Evolutionary conservation across 1,140 invertebrate species (phyloP), one percentile per base, ranked within the genome.

Genomic region (Brachionus plicatilis): DNA sequence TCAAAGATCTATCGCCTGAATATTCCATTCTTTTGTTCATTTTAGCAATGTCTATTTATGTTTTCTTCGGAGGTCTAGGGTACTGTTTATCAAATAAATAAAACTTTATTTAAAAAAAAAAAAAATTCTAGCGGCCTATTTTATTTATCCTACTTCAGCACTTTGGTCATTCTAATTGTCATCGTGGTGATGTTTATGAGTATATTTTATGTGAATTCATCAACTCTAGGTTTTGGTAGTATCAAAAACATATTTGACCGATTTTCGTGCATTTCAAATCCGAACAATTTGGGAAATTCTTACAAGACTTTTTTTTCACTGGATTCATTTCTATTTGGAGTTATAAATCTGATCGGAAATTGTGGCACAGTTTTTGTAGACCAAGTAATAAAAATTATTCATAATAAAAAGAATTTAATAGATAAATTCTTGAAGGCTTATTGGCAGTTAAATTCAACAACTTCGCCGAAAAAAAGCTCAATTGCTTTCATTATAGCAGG

Each of bases 351-450:
- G n/a, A 87, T 88, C 33, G 86, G 89, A 20, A 90, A 90, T 84
- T 90, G 90, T 85, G 89, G 89, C 8, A 88, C 90, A 8, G 88
- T 90, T 2, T 90, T 90, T 85, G 88, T 90, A 11, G 90, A 90
- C 86, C 90, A 90, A 86, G 88, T 88, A 0, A 90, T 89, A 79
- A 90, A 89, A 89, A 33, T 33, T 1, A 33, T 33, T 33, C 3
- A 33, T 1, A 47, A 47, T 47, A 90, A 89, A 86, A 90, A 89
- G 4, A 87, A 86, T 24, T 14, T 70, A 24, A 1, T 24, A 53
- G 6, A 43, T 47, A n/a, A 17, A 41, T 33, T 33, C 29, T 79
- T 53, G 24, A 12, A 83, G 87, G 27, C 86, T 80, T 75, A 86
- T 86, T 85, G 85, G 85, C 85, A 84, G 29, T 84, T 56, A 12